phyloP scores from a whole-genome alignment of 2,113 vertebrate species.

The Oncorhynchus kisutch region DNA sequence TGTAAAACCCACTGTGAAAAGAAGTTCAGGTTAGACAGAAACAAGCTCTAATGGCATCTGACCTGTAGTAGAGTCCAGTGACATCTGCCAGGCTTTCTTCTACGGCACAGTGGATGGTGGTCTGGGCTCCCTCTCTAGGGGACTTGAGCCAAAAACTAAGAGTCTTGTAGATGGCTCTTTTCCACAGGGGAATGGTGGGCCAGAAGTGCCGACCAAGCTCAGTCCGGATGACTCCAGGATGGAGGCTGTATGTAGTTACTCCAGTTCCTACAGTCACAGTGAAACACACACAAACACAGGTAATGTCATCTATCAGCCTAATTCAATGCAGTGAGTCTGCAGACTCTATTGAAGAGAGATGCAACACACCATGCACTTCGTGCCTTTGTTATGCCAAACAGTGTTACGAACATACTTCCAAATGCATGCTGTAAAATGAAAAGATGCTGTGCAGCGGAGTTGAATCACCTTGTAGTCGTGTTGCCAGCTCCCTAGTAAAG shows the following conservation, averaged over 20 bases:
- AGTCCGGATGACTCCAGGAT: constrained; percentile 68
- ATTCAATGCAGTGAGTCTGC: background rate
- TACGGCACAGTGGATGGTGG: constrained; percentile 71
- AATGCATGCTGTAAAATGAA: no score
- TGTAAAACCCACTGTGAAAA: background rate
- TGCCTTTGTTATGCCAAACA: background rate
- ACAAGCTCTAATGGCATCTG: constrained; percentile 16
- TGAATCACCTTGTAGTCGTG: constrained; percentile 53
- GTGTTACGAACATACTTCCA: background rate
- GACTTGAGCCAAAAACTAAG: constrained; percentile 58
- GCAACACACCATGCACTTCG: background rate
- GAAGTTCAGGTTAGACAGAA: background rate
- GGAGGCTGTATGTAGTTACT: constrained; percentile 64
- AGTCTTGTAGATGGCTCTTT: constrained; percentile 25
- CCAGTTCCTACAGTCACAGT: constrained; percentile 46
- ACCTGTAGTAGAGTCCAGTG: constrained; percentile 75
- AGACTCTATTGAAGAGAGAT: background rate
- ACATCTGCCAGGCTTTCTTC: constrained; percentile 58
- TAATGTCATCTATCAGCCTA: background rate
- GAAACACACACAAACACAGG: constrained; percentile 7
- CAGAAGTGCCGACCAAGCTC: constrained; percentile 64
- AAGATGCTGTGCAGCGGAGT: background rate
- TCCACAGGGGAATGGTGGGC: constrained; percentile 47
- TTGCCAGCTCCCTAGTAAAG: constrained; percentile 63
- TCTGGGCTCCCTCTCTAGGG: constrained; percentile 67